These are phyloP conservation scores for Willowsia nigromaculata DNA, from an alignment of 2,888 invertebrate species.

Conservation along the genomic window DNA sequence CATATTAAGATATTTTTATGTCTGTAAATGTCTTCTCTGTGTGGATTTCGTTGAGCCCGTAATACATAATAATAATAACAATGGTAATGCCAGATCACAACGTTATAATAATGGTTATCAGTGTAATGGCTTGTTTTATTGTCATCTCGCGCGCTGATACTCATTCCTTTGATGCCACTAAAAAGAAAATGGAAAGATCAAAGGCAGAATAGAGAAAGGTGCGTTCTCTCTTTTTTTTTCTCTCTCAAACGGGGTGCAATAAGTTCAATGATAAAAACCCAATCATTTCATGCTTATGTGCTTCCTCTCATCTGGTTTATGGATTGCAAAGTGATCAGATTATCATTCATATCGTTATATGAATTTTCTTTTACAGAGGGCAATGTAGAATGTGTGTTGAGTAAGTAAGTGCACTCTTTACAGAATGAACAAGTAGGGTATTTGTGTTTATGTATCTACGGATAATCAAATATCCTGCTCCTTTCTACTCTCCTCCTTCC, in stretches of 20 bases:
- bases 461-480: background rate
- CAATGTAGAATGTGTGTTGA: too few species aligned
- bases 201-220: constrained; percentile 34
- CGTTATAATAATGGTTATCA: too few species aligned
- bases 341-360: constrained; percentile 12
- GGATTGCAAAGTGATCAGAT: constrained; percentile 28
- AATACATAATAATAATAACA: constrained; percentile 50
- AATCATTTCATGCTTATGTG: constrained; percentile 45
- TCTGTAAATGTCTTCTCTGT: constrained; percentile 19
- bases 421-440: background rate
- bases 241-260: constrained; percentile 22
- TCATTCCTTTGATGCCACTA: constrained; percentile 50
- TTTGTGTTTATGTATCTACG: background rate
- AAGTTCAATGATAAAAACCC: constrained; percentile 55
- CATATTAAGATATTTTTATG: background rate
- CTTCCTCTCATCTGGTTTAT: background rate
- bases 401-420: background rate
- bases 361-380: background rate
- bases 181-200: constrained; percentile 40
- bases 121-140: constrained; percentile 67
- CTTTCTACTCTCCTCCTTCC: background rate
- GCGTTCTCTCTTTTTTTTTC: background rate
- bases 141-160: constrained; percentile 26
- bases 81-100: constrained; percentile 57
- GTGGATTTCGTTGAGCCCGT: constrained; percentile 55